Base-by-base conservation (phyloP, 2,888 invertebrate genomes). In the Parnassius smintheus region DNA sequence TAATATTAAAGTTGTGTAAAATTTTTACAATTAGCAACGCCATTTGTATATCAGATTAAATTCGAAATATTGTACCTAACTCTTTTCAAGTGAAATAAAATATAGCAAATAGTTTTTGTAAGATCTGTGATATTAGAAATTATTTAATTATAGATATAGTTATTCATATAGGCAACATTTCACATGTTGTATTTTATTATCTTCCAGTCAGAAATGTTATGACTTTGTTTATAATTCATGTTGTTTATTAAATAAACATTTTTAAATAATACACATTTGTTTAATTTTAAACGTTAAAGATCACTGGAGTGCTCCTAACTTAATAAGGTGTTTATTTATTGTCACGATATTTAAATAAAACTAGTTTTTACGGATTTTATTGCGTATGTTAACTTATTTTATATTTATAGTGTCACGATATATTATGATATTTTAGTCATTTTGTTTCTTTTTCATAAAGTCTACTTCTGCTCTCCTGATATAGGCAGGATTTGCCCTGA, bases 231-330 rank as follows among this genome's bases (percentile, higher is more conserved):
- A 74, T 82, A 76, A 81, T 77, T 75, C 76, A 76, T 77, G 70
- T 84, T 89, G 89, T 89, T 89, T 89, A 89, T 88, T 58, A 83
- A 89, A 89, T 89, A 89, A 88, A 89, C 87, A 85, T 80, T 77
- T 75, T 76, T 75, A 61, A 59, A 35, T 55, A 55, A 58, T 68
- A 75, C 71, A 70, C 69, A 73, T 66, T 67, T 52, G n/a, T 66
- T 63, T 52, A 48, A 52, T 64, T 66, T 69, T 35, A 7, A 35
- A 35, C 1, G 35, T 35, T 1, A 35, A 7, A 35, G 7, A 35
- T 35, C 7, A 7, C 4, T 35, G 7, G 25, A 25, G 25, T 25
- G 25, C 25, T 25, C 35, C 7, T 35, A 4, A 0, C 3, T 25
- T 7, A 4, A 35, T 35, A 7, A 35, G 4, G 7, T 35, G 35